Evolutionary conservation across 2,888 invertebrate genomes (phyloP), one percentile per base, ranked within the genome.

Genomic region (Incurvaria masculella): DNA sequence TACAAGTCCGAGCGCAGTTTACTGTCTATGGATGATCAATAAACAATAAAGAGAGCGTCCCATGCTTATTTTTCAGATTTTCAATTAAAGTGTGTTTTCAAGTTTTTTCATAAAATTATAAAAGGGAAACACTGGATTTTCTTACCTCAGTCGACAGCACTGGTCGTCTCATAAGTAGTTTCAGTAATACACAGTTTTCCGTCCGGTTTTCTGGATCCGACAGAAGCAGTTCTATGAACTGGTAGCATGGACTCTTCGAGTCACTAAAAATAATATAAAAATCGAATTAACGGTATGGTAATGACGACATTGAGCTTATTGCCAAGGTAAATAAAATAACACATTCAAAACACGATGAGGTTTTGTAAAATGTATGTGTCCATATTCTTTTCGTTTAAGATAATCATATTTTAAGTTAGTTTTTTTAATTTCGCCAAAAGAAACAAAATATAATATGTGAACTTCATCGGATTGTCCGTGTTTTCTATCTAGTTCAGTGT

Each of bases 131-230:
- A 16, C 6, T 14, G 10, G 16, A 6, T n/a, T 40, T 40, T 10
- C 6, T 4, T 19, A 76, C 76, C 67, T 73, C 64, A 14, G 69
- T 65, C 2, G 47, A 52, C 1, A 76, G 66, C 26, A 65, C 51
- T 0, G 70, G 69, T 1, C 64, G 58, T 33, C 64, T 54, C 27
- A 75, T 57, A 48, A 76, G 51, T 50, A 73, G 53, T 51, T 68
- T 69, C 53, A 72, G 65, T 26, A 75, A 68, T n/a, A 63, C 60
- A 48, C 69, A 49, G 39, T 57, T 61, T 50, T 71, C 69, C 21
- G 56, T 57, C 45, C 55, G 62, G 11, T 64, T 63, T 2, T 51
- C 38, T 17, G 54, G 39, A 4, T 50, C 26, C 4, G 52, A 54
- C 42, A 74, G 57, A 49, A 70, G 50, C 11, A 51, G 50, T 38